Conservation (phyloP, 2,797 vertebrate genomes). For the Rhabdophis nuchalis region DNA sequence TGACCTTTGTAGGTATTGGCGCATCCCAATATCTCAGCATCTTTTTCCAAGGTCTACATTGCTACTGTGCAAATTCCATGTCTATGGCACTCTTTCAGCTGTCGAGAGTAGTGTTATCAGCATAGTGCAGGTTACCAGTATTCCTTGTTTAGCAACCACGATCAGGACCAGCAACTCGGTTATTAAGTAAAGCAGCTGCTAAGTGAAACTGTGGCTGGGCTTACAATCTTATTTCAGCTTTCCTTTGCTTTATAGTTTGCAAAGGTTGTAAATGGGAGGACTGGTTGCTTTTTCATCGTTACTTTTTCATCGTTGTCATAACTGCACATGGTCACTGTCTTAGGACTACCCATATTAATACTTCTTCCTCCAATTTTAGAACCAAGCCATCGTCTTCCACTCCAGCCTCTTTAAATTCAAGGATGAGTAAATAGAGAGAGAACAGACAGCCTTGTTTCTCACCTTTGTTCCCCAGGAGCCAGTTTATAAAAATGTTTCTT, state of each 20-base stretch:
- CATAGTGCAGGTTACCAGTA: not conserved
- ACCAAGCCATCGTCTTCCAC: not conserved
- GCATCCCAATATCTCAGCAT: not conserved
- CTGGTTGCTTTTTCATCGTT: not conserved
- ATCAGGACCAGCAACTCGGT: not conserved
- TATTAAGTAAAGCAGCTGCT: not conserved
- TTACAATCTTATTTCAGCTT: not conserved
- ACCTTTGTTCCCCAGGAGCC: not conserved
- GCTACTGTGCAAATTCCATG: not conserved
- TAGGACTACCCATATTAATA: not conserved
- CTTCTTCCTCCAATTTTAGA: not conserved
- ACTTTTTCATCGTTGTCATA: not conserved
- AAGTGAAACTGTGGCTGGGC: not conserved
- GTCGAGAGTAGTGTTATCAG: not conserved
- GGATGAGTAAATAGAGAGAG: not conserved
- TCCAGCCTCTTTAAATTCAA: not conserved
- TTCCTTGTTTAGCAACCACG: not conserved
- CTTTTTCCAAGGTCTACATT: not conserved
- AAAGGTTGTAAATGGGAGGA: not conserved
- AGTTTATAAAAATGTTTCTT: not conserved
- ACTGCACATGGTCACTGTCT: not conserved
- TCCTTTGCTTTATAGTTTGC: not conserved
- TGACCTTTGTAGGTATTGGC: not conserved
- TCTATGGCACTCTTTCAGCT: not conserved
- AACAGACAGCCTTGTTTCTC: not conserved